Percentiles rank a stretch among this genome's conserved stretches.
Conservation (phyloP, 2,113 vertebrate genomes). For the Aix galericulata region DNA sequence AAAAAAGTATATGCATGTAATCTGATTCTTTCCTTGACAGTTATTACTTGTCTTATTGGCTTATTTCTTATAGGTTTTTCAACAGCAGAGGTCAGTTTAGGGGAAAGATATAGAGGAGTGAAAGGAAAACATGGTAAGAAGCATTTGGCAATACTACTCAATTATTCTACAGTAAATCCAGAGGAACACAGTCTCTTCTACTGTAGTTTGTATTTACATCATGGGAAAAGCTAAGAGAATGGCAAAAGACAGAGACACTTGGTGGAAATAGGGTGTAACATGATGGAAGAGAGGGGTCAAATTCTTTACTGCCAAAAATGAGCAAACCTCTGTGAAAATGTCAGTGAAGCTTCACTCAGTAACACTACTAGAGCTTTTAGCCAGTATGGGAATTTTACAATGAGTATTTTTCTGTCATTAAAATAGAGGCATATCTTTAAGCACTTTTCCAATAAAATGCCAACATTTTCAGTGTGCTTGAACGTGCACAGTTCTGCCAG, state of each 20-base stretch:
- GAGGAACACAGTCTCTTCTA: neutral
- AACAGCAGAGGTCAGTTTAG: neutral
- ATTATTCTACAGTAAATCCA: neutral
- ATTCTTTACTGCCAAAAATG: conserved; percentile 38
- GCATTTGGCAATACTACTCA: neutral
- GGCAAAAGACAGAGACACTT: conserved; percentile 6
- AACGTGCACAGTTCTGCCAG: fast-evolving
- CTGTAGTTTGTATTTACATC: neutral
- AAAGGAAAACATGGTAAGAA: neutral
- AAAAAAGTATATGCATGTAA: neutral
- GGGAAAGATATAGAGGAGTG: neutral
- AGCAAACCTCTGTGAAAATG: conserved; percentile 48
- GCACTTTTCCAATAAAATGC: neutral
- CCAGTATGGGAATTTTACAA: neutral
- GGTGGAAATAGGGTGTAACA: conserved; percentile 56
- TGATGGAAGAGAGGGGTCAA: conserved; percentile 44
- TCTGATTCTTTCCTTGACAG: neutral
- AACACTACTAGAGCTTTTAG: conserved; percentile 32
- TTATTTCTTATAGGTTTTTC: neutral
- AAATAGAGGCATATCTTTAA: neutral
- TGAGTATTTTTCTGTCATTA: neutral
- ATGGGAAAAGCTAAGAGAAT: conserved; percentile 14
- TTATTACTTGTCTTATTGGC: neutral
- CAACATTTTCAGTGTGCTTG: neutral
- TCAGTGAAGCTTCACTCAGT: conserved; percentile 45